phyloP scores from a whole-genome alignment of 2,113 vertebrate genomes.

The Lethenteron reissneri region DNA sequence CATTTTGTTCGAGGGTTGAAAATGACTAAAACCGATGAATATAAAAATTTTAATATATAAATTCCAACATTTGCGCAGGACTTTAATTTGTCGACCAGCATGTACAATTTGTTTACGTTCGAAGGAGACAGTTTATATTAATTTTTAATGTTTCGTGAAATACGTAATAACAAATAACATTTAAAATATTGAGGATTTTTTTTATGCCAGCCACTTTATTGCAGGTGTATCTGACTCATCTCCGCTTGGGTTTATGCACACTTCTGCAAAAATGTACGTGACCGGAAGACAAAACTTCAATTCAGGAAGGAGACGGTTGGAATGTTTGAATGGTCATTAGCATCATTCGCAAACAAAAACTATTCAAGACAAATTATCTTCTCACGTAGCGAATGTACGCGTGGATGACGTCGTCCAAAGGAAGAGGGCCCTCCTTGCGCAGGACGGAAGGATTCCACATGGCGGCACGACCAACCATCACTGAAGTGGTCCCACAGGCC shows the following conservation, averaged over 20 bases:
- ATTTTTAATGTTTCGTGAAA: too few species aligned
- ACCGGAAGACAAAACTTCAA: not conserved
- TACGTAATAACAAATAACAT: too few species aligned
- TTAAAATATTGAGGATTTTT: too few species aligned
- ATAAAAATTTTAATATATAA: not conserved
- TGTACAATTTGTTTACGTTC: too few species aligned
- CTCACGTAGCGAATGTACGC: constrained; percentile 70
- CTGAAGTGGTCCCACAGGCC: constrained; percentile 43
- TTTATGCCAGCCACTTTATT: too few species aligned
- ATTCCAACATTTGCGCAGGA: not conserved
- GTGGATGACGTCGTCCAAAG: constrained; percentile 55
- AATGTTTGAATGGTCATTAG: not conserved
- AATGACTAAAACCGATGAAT: not conserved
- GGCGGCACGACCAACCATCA: constrained; percentile 76
- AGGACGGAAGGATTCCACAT: constrained; percentile 97
- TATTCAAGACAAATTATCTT: not conserved
- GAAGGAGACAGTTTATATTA: too few species aligned
- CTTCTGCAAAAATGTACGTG: not conserved
- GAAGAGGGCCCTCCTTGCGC: constrained; percentile 31
- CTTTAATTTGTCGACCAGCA: too few species aligned
- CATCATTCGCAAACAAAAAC: not conserved
- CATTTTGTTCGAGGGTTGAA: not conserved
- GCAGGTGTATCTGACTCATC: not conserved
- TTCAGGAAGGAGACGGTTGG: not conserved
- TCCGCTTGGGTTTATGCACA: not conserved